Percentiles rank a stretch among this genome's conserved stretches.
These are phyloP conservation scores for Sapayoa aenigma DNA, from an alignment of 2,113 vertebrate species.

Conservation along the genomic window DNA sequence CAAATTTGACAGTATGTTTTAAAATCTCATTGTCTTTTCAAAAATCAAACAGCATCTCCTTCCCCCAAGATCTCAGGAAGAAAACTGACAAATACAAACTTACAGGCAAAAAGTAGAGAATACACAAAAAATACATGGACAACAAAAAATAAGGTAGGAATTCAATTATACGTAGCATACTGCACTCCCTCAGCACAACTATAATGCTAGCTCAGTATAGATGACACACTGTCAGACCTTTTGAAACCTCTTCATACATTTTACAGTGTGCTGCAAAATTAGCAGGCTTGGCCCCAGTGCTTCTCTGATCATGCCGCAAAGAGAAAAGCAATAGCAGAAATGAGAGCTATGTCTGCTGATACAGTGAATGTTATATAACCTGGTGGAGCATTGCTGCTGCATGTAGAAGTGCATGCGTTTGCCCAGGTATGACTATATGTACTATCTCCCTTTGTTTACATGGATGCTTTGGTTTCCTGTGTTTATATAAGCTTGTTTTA, in stretches of 20 bases:
- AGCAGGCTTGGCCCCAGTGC: background rate
- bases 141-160: background rate
- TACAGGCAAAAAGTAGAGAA: background rate
- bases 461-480: conserved; percentile 15
- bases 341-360: background rate
- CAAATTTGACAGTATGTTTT: background rate
- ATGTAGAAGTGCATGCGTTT: background rate
- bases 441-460: conserved; percentile 22
- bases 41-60: background rate
- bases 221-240: conserved; percentile 7
- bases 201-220: background rate
- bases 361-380: background rate
- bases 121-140: background rate
- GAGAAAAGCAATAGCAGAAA: conserved; percentile 17
- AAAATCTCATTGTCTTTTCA: background rate
- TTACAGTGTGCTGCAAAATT: conserved; percentile 13
- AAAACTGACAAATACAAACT: background rate
- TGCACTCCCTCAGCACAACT: background rate
- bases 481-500: conserved; percentile 34
- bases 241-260: conserved; percentile 32
- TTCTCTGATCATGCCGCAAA: background rate
- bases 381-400: background rate
- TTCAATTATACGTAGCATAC: background rate
- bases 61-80: background rate
- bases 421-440: conserved; percentile 25